Conservation (phyloP, 2,113 vertebrate genomes). For the Phylloscopus trochiloides region DNA sequence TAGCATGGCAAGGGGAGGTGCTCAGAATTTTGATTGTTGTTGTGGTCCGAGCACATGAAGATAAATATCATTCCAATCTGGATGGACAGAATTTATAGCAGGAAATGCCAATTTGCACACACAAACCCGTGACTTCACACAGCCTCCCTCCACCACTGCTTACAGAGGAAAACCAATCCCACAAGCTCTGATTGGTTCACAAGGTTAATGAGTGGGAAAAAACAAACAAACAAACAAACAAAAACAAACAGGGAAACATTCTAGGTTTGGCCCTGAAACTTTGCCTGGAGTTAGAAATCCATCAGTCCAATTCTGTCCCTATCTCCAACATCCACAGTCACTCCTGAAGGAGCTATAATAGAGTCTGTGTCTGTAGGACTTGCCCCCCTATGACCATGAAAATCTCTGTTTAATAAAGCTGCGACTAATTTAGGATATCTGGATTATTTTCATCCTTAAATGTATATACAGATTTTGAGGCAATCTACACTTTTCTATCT, state of each 20-base stretch:
- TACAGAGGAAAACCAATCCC: background rate
- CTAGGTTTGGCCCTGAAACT: background rate
- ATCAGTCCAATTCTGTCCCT: background rate
- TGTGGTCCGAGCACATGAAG: background rate
- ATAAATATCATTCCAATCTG: background rate
- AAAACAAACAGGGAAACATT: background rate
- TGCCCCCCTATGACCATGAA: background rate
- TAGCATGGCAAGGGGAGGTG: background rate
- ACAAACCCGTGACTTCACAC: background rate
- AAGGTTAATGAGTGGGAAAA: background rate
- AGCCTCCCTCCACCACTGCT: background rate
- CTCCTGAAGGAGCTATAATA: background rate
- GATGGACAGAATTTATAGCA: background rate
- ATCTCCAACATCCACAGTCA: background rate
- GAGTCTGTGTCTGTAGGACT: background rate
- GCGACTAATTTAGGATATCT: background rate
- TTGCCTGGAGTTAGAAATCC: background rate
- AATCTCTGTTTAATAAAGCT: background rate
- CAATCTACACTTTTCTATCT: background rate
- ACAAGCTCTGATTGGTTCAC: background rate
- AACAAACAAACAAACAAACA: too few relatives aligned
- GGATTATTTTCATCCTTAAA: background rate
- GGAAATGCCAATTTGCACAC: background rate
- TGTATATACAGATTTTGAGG: background rate
- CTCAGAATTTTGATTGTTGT: background rate